Evolutionary conservation across 2,888 invertebrate species (phyloP).

Genomic region (Cerastis leucographa): DNA sequence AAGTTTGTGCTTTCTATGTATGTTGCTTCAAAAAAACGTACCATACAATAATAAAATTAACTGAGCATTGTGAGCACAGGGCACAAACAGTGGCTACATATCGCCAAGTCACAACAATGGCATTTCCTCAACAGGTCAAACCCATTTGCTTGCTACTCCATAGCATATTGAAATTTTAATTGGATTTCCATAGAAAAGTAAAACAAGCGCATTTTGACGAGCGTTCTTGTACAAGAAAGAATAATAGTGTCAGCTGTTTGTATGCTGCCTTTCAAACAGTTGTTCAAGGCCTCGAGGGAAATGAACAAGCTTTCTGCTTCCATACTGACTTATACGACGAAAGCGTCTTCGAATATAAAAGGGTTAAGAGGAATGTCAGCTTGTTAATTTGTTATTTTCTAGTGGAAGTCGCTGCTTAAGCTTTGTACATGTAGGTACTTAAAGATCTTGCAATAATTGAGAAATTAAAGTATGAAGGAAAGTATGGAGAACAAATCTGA

Average conservation of each 20-base stretch:
- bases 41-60: constrained; percentile 36
- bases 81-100: constrained; percentile 25
- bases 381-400: background rate
- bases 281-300: constrained; percentile 42
- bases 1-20: constrained; percentile 3
- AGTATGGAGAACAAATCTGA: background rate
- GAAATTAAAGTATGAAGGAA: background rate
- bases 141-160: constrained; percentile 57
- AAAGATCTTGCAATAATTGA: background rate
- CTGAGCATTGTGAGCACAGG: constrained; percentile 43
- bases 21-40: background rate
- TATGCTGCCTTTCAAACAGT: constrained; percentile 30
- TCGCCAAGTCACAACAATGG: constrained; percentile 52
- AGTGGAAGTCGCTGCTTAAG: background rate
- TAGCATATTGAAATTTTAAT: constrained; percentile 63
- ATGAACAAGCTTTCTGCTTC: constrained; percentile 29
- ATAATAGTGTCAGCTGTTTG: constrained; percentile 48
- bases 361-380: background rate
- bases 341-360: constrained; percentile 7
- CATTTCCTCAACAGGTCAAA: constrained; percentile 58
- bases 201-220: constrained; percentile 47
- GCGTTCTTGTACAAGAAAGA: constrained; percentile 34
- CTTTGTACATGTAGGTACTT: background rate
- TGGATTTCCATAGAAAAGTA: constrained; percentile 57
- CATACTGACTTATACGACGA: constrained; percentile 9